These are phyloP conservation scores for Caenorhabditis drosophilae DNA, from an alignment of 2,888 invertebrate genomes.

Conservation along the genomic window DNA sequence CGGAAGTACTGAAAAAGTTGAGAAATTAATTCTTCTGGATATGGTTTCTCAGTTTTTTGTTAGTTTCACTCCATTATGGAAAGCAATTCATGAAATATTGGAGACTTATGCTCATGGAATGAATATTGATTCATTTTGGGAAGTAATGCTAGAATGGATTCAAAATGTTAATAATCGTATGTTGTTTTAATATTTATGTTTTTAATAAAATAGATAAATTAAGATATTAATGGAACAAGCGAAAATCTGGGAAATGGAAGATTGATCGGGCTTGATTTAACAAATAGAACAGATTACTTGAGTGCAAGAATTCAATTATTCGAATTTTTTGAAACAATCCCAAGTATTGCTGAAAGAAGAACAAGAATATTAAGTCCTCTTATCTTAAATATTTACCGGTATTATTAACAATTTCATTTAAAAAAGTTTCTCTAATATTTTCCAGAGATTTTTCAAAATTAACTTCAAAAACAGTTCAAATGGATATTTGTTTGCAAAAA, in stretches of 20 bases:
- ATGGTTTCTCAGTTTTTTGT: conserved; percentile 82
- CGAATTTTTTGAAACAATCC: conserved; percentile 72
- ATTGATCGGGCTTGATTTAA: conserved; percentile 23
- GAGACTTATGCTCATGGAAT: conserved; percentile 75
- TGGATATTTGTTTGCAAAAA: conserved; percentile 1
- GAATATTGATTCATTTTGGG: conserved; percentile 70
- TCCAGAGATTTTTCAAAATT: conserved; percentile 21
- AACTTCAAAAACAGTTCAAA: conserved; percentile 8
- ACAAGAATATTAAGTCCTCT: conserved; percentile 82
- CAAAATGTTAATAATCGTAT: conserved; percentile 70
- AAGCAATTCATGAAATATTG: conserved; percentile 80
- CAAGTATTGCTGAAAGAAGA: conserved; percentile 80
- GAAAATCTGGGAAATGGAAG: conserved; percentile 4
- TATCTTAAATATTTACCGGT: conserved; percentile 82
- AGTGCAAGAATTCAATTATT: conserved; percentile 40
- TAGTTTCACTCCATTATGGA: conserved; percentile 89
- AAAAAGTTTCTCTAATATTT: conserved; percentile 16
- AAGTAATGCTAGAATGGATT: conserved; percentile 56
- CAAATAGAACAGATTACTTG: conserved; percentile 33
- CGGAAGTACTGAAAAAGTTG: conserved; percentile 26
- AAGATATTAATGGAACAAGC: too few relatives aligned
- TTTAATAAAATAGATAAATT: too few relatives aligned
- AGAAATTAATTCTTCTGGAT: conserved; percentile 76
- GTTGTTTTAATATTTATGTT: conserved; percentile 5
- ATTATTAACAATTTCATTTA: conserved; percentile 13